A percentile compares a stretch with the other conserved stretches of the same genome.
These are phyloP conservation scores for Orestias chungarensis DNA, from an alignment of 2,797 vertebrate species.

Conservation along the genomic window DNA sequence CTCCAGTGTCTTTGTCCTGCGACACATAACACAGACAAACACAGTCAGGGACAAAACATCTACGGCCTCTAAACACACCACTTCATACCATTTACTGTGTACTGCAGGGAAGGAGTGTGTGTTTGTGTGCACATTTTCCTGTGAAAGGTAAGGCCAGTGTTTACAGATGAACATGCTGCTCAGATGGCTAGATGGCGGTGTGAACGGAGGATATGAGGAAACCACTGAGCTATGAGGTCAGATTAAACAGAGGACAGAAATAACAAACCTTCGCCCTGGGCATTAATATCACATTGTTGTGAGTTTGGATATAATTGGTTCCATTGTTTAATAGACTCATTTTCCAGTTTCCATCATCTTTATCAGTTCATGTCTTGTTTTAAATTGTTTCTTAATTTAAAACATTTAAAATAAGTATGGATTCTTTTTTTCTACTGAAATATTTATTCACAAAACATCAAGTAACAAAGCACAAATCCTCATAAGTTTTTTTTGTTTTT, in stretches of 20 bases:
- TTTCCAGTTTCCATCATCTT: not conserved
- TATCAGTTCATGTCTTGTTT: not conserved
- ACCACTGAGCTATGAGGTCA: slow-evolving; percentile 21
- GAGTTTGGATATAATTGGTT: slow-evolving; percentile 32
- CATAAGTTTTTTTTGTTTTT: not conserved
- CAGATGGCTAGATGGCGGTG: slow-evolving; percentile 27
- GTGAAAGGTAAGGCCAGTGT: slow-evolving; percentile 26
- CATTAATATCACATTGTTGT: slow-evolving; percentile 8
- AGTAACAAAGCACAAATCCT: not conserved
- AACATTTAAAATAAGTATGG: not conserved
- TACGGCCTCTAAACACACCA: slow-evolving; percentile 38
- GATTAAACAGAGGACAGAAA: slow-evolving; percentile 54
- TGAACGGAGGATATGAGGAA: slow-evolving; percentile 22
- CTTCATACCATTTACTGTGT: slow-evolving; percentile 23
- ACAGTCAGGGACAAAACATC: slow-evolving; percentile 28
- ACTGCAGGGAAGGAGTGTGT: slow-evolving; percentile 4
- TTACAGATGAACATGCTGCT: slow-evolving; percentile 59
- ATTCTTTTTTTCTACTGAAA: no score
- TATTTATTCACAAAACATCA: not conserved
- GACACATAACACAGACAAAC: slow-evolving; percentile 49
- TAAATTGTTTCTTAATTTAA: no score
- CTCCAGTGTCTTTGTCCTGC: slow-evolving; percentile 87
- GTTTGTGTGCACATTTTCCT: slow-evolving; percentile 56
- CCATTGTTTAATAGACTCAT: slow-evolving; percentile 21
- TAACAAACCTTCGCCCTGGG: slow-evolving; percentile 41